A percentile compares a stretch with the other conserved stretches of the same genome.
phyloP scores from a whole-genome alignment of 2,797 vertebrate species.

The Prunella strophiata region DNA sequence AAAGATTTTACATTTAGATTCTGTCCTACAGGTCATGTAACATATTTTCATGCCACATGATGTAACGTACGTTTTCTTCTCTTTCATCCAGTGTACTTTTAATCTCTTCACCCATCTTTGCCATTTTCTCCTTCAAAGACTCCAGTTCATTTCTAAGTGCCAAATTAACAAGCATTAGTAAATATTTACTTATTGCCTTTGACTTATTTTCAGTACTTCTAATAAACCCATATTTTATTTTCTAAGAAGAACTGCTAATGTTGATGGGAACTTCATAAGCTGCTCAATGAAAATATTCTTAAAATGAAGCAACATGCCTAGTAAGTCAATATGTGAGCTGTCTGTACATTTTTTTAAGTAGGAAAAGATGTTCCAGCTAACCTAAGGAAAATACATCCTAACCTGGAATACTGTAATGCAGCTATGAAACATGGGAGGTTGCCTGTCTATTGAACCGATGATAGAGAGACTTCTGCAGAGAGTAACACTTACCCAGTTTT shows the following conservation, averaged over 20 bases:
- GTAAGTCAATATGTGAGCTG: not conserved
- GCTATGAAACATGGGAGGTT: not conserved
- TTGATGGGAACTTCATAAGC: not conserved
- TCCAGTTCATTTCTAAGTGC: slow-evolving; percentile 82
- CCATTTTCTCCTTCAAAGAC: slow-evolving; percentile 75
- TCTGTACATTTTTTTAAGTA: not conserved
- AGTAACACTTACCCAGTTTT: not conserved
- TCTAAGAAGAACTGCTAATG: not conserved
- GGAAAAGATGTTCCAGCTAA: not conserved
- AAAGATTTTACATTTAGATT: not conserved
- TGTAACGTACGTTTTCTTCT: slow-evolving; percentile 81
- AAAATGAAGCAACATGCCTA: not conserved
- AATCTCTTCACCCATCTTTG: slow-evolving; percentile 77
- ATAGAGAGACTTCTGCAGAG: not conserved
- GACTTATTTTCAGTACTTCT: not conserved
- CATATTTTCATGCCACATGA: not conserved
- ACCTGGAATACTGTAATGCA: not conserved
- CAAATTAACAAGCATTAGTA: not conserved
- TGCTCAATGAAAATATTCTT: not conserved
- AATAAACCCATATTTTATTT: not conserved
- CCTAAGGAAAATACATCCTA: not conserved
- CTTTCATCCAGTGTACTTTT: slow-evolving; percentile 79
- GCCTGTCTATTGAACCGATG: not conserved
- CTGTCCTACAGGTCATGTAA: not conserved
- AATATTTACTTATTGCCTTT: not conserved